Percentiles rank a stretch among this genome's conserved stretches.
Conservation (phyloP, 1,140 invertebrate species). For the Lepidurus couesii region DNA sequence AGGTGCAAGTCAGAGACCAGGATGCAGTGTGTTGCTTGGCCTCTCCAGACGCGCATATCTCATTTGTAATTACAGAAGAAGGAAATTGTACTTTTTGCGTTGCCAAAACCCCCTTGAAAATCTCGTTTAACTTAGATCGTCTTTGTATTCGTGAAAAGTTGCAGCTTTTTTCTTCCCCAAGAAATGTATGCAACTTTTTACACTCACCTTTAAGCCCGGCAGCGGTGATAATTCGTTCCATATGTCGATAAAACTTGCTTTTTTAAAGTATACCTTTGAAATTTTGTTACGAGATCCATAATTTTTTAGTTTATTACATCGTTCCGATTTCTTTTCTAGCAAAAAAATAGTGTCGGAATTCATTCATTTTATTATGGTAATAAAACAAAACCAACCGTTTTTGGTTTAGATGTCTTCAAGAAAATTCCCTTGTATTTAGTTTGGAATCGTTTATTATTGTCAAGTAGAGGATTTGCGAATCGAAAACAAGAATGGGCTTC, state of each 20-base stretch:
- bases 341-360: too few relatives aligned
- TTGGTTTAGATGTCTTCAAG: too few relatives aligned
- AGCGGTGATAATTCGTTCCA: not conserved
- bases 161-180: too few relatives aligned
- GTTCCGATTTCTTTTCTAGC: not conserved
- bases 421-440: too few relatives aligned
- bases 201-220: conserved; percentile 4
- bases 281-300: not conserved
- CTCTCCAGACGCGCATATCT: conserved; percentile 10
- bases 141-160: not conserved
- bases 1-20: not conserved
- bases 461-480: too few relatives aligned
- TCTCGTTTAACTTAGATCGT: not conserved
- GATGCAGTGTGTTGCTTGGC: not conserved
- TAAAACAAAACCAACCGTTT: too few relatives aligned
- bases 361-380: too few relatives aligned
- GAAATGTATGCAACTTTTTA: not conserved
- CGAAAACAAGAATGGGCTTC: too few relatives aligned
- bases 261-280: too few relatives aligned
- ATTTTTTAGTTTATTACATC: not conserved
- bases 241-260: too few relatives aligned
- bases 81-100: not conserved
- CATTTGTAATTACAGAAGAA: not conserved
- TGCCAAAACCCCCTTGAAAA: not conserved
- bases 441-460: too few relatives aligned